phyloP scores from a whole-genome alignment of 1,140 invertebrate species.

The Spodoptera frugiperda region DNA sequence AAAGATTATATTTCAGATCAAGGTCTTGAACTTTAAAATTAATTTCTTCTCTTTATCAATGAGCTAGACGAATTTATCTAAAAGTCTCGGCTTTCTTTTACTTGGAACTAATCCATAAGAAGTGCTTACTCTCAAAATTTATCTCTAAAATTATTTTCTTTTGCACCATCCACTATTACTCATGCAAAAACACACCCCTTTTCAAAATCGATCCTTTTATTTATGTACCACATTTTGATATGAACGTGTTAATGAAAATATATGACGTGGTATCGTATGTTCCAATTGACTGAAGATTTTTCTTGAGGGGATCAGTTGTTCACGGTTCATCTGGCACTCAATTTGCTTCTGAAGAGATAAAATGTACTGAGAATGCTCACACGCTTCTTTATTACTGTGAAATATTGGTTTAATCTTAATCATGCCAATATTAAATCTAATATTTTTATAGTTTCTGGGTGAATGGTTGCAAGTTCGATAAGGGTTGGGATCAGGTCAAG shows the following conservation, averaged over 20 bases:
- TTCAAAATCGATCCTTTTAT: neutral
- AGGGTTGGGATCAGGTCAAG: too few species aligned
- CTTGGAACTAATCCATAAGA: too few species aligned
- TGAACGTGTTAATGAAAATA: slow-evolving; percentile 38
- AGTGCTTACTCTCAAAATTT: too few species aligned
- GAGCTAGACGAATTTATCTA: too few species aligned
- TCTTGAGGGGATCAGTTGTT: slow-evolving; percentile 57
- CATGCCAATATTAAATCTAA: neutral
- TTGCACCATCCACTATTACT: too few species aligned
- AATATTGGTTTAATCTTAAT: slow-evolving; percentile 28
- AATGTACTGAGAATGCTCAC: slow-evolving; percentile 33
- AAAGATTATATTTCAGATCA: too few species aligned
- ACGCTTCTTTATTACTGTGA: slow-evolving; percentile 34
- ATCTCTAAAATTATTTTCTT: too few species aligned
- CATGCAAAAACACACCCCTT: slow-evolving; percentile 1
- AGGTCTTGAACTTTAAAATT: too few species aligned
- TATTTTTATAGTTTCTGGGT: neutral
- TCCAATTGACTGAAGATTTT: slow-evolving; percentile 52
- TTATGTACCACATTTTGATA: neutral
- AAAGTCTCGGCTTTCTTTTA: too few species aligned
- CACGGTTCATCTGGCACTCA: slow-evolving; percentile 55
- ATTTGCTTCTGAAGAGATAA: slow-evolving; percentile 55
- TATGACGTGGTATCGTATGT: slow-evolving; percentile 49
- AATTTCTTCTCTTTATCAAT: too few species aligned
- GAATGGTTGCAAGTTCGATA: too few species aligned